A percentile compares a stretch with the other conserved stretches of the same genome.
Conservation (phyloP, 2,888 invertebrate genomes). For the Idaea biselata region DNA sequence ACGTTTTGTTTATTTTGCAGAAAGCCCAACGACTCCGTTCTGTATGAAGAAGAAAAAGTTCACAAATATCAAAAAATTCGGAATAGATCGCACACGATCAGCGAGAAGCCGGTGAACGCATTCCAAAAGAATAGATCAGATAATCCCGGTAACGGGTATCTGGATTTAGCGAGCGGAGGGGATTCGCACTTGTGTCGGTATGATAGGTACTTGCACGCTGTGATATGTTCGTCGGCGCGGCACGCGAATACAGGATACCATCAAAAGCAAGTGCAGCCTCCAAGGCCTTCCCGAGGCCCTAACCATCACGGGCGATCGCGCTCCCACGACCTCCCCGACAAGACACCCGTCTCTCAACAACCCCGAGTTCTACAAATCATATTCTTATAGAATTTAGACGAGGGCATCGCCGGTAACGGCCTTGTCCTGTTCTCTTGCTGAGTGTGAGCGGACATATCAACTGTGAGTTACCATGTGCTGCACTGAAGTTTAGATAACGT, state of each 20-base stretch:
- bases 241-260: constrained; percentile 74
- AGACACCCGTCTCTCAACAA: constrained; percentile 45
- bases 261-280: constrained; percentile 57
- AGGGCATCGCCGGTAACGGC: constrained; percentile 45
- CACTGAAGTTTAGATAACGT: constrained; percentile 28
- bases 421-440: constrained; percentile 44
- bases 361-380: constrained; percentile 74
- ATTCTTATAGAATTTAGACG: constrained; percentile 69
- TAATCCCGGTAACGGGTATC: constrained; percentile 76
- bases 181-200: constrained; percentile 79
- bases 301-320: constrained; percentile 57
- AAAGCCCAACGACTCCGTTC: constrained; percentile 77
- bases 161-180: constrained; percentile 82
- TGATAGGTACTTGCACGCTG: constrained; percentile 83
- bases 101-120: constrained; percentile 66
- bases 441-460: constrained; percentile 22
- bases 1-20: constrained; percentile 50
- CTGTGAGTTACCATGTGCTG: constrained; percentile 59
- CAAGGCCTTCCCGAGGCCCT: constrained; percentile 38
- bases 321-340: constrained; percentile 62
- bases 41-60: constrained; percentile 56
- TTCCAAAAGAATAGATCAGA: constrained; percentile 66
- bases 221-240: constrained; percentile 79
- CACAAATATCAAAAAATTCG: constrained; percentile 69
- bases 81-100: constrained; percentile 77